Percentiles rank a stretch among this genome's conserved stretches.
phyloP scores from a whole-genome alignment of 2,797 vertebrate genomes.

The Australoheros facetus region DNA sequence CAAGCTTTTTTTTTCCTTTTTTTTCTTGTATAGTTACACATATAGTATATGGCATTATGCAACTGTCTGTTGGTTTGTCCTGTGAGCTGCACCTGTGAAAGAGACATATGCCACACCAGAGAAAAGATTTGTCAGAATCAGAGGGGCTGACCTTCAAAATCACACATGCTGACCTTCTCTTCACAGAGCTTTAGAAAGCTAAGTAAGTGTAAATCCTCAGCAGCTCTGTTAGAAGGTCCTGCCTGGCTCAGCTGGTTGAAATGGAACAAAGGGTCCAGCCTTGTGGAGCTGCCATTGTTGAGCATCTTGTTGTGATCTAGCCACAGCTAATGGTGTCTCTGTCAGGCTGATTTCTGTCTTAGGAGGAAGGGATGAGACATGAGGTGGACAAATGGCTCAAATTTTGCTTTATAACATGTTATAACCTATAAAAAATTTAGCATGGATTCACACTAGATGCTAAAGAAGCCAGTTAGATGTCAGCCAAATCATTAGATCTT shows the following conservation, averaged over 20 bases:
- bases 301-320: constrained; percentile 6
- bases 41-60: background rate
- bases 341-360: constrained; percentile 10
- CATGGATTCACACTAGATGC: no score
- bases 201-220: constrained; percentile 46
- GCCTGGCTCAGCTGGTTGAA: background rate
- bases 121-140: constrained; percentile 28
- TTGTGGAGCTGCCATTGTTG: background rate
- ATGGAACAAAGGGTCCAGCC: background rate
- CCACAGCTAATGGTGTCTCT: constrained; percentile 3
- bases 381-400: background rate
- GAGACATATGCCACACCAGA: background rate
- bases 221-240: constrained; percentile 17
- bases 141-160: constrained; percentile 34
- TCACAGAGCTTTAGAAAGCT: constrained; percentile 36
- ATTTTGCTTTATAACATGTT: background rate
- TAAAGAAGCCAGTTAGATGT: no score
- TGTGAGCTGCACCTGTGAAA: background rate
- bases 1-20: background rate
- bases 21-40: background rate
- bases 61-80: background rate
- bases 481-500: no score
- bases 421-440: background rate
- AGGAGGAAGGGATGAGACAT: constrained; percentile 2
- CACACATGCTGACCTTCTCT: constrained; percentile 34